Evolutionary conservation across 2,888 invertebrate genomes (phyloP).

Genomic region (Cerastis leucographa): DNA sequence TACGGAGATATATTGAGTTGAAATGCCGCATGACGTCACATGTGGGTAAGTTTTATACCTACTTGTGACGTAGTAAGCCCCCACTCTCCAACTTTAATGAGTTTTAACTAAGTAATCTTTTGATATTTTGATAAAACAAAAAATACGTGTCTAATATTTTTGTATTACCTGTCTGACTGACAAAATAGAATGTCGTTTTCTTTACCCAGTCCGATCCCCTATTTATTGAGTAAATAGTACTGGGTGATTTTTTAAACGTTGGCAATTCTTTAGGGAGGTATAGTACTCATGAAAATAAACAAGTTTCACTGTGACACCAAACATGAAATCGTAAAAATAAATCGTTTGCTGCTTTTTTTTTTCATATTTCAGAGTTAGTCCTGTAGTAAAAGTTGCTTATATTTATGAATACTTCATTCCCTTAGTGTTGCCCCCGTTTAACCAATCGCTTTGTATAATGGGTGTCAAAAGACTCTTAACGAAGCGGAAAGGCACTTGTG

Average conservation of each 20-base stretch:
- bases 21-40: too few species aligned
- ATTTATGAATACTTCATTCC: background rate
- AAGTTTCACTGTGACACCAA: background rate
- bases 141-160: too few species aligned
- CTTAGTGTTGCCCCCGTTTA: background rate
- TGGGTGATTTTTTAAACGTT: background rate
- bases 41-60: too few species aligned
- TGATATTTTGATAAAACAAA: too few species aligned
- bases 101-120: too few species aligned
- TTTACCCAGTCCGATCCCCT: too few species aligned
- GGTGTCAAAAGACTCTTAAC: background rate
- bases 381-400: background rate
- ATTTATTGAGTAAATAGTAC: constrained; percentile 39
- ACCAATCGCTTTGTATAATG: background rate
- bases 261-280: background rate
- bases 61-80: too few species aligned
- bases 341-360: background rate
- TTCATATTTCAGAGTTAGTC: background rate
- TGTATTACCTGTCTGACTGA: too few species aligned
- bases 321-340: background rate
- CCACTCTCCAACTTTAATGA: too few species aligned
- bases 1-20: too few species aligned
- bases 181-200: too few species aligned
- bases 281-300: background rate
- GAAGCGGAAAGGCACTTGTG: background rate